Base-by-base conservation (phyloP, 2,797 vertebrate genomes). In the Poeciliopsis infans region DNA sequence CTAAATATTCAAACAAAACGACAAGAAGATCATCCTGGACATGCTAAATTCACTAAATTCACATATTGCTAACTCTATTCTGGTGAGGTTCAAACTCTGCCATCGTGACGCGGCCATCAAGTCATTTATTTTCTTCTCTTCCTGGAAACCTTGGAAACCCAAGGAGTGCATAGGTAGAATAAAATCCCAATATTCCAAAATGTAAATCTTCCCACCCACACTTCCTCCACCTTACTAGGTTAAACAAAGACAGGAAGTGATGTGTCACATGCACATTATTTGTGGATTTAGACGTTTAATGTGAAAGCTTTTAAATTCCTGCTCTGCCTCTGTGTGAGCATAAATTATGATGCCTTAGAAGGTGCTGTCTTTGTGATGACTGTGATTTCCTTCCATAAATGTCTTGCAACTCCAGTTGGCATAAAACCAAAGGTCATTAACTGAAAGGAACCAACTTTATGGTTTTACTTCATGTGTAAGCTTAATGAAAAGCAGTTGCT, bases 81-180 rank as follows among this genome's bases (percentile, higher is more conserved):
- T 71, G 75, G 74, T 79, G 68, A 88, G 76, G 83, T 80, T 85
- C 88, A 72, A 73, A 85, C 86, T 85, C 95, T 90, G 87, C 85
- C 83, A 80, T 86, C 74, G 89, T 86, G 82, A 86, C 79, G 75
- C 76, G 86, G 85, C 84, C 84, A 70, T 85, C 28, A 45, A 85
- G 80, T 91, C 81, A 78, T 86, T 81, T 69, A 85, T 75, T 75
- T 89, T 46, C 70, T 80, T 91, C 41, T 43, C 41, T 90, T 88
- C 91, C 41, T 43, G 41, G 41, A 53, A 53, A 25, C 51, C 51
- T 11, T 53, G 51, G 3, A 53, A 18, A 47, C 15, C 46, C 46
- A 18, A 25, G 23, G 51, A 25, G 8, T 53, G 51, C 23, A 25
- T 1, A 25, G 51, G 51, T 53, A 25, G 23, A 10, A 53, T 25